Evolutionary conservation across 2,888 invertebrate genomes (phyloP), one percentile per base, ranked within the genome.

Genomic region (Watsonalla cultraria): DNA sequence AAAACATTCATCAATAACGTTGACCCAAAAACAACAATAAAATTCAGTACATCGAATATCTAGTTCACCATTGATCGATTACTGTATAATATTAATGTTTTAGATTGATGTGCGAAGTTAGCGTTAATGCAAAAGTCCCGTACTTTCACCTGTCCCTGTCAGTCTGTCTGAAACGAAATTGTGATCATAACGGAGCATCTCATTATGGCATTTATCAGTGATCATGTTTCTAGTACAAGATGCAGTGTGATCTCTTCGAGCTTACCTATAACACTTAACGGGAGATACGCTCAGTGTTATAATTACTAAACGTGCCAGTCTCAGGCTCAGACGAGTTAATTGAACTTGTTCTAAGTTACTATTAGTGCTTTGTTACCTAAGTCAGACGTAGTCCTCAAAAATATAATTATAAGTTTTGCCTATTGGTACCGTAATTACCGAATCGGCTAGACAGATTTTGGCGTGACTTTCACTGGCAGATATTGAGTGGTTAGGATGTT

Each of bases 91-190:
- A 42, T 8, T 5, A 42, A 24, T 24, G 67, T 66, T 70, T 62
- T 62, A 50, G 56, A 57, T 53, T 56, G 54, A 35, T 52, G 56
- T 55, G 58, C 62, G 57, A 55, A 54, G 59, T 62, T 53, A 65
- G 55, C 57, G 53, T 52, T 42, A 42, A 33, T 54, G 57, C 62
- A 65, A 73, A 74, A 76, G 76, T 74, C 71, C 76, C 78, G 78
- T 76, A 71, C 79, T 78, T 78, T 78, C 79, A 74, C 76, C 72
- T 57, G 67, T 8, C 42, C 0, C 0, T 42, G 42, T 8, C 42
- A 11, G 11, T 11, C 42, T 42, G 11, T 11, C 42, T 8, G 42
- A 11, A 42, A 8, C 42, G 11, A 42, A 42, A 11, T 42, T 42
- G 42, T 11, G 5, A 42, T 42, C 11, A 42, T 42, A 42, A 42